phyloP scores from a whole-genome alignment of 2,888 invertebrate genomes.

The Tipula vernalis region DNA sequence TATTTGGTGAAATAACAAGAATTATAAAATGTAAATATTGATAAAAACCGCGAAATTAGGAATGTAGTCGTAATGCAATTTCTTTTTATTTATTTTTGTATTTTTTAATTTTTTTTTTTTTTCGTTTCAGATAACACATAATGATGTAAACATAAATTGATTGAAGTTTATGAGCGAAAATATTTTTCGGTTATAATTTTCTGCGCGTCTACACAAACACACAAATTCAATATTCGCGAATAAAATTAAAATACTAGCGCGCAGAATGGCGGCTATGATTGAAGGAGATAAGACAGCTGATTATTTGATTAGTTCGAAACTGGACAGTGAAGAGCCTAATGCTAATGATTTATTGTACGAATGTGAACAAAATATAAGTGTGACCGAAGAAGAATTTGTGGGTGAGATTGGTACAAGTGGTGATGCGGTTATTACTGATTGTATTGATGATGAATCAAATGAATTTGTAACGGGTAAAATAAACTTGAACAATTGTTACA shows the following conservation, averaged over 20 bases:
- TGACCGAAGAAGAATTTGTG: neutral
- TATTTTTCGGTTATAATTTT: neutral
- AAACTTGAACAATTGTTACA: conserved; percentile 19
- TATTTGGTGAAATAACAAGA: too few relatives aligned
- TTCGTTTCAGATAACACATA: neutral
- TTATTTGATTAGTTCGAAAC: neutral
- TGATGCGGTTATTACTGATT: conserved; percentile 13
- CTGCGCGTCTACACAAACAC: neutral
- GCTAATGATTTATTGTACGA: neutral
- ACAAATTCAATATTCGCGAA: neutral
- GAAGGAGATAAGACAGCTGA: neutral
- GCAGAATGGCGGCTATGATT: neutral
- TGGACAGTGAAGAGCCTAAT: neutral
- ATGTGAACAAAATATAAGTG: neutral
- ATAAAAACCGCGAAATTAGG: neutral
- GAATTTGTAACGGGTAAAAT: neutral
- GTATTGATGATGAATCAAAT: neutral
- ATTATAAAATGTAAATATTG: neutral
- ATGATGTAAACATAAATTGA: neutral
- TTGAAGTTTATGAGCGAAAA: neutral
- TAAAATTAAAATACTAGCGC: neutral
- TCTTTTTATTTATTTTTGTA: neutral
- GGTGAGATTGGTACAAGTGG: neutral
- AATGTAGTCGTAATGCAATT: neutral
- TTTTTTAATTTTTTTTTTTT: neutral